phyloP scores from a whole-genome alignment of 1,140 invertebrate species.

The Trypoxylus dichotomus region DNA sequence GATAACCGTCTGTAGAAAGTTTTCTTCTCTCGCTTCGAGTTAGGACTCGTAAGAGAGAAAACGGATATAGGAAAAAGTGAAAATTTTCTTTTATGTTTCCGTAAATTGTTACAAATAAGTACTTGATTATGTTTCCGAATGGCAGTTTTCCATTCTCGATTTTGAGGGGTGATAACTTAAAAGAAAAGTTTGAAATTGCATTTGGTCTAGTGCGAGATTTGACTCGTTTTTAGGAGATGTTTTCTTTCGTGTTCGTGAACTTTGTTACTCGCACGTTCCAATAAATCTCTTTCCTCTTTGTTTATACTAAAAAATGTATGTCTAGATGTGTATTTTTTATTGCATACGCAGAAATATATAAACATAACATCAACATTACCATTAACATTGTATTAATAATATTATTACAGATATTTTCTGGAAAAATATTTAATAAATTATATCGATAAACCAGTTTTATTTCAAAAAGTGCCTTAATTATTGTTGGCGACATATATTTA shows the following conservation, averaged over 20 bases:
- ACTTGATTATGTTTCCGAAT: conserved; percentile 19
- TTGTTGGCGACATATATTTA: no score
- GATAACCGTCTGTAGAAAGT: neutral
- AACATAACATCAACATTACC: no score
- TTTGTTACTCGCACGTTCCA: neutral
- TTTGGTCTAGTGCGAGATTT: conserved; percentile 8
- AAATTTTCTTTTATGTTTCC: conserved; percentile 25
- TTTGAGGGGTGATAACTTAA: conserved; percentile 20
- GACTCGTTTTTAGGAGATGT: neutral
- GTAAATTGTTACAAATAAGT: conserved; percentile 26
- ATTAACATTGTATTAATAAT: no score
- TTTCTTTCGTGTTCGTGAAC: neutral
- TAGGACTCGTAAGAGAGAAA: conserved; percentile 2
- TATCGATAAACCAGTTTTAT: no score
- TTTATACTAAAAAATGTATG: neutral
- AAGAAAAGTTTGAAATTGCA: conserved; percentile 18
- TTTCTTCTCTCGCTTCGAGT: neutral
- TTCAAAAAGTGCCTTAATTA: no score
- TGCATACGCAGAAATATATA: no score
- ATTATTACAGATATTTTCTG: no score
- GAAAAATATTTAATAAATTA: no score
- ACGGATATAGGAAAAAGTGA: conserved; percentile 22
- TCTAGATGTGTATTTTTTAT: no score
- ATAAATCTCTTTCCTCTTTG: neutral
- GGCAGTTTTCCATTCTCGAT: conserved; percentile 12